Evolutionary conservation across 2,888 invertebrate species (phyloP), one percentile per base, ranked within the genome.

Genomic region (Oxystoma pomonae): DNA sequence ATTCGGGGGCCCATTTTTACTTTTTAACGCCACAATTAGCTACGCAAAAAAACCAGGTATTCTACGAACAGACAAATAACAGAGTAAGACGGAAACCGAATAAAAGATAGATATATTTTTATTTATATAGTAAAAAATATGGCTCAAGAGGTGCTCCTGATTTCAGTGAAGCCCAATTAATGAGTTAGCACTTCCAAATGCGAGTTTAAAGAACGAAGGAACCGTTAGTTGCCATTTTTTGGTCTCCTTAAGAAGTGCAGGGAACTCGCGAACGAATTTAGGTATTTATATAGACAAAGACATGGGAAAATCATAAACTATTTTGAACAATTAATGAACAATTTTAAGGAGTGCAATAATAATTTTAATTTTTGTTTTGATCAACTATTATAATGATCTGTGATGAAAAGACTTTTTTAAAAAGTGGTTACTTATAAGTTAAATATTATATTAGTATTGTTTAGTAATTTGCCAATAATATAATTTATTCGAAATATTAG

Each of bases 1-100:
- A 90, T 70, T 87, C 89, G 70, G 89, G 89, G 9, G 90, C 90
- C 0, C 91, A 90, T 78, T 90, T 90, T 73, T 91, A 90, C 76
- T 91, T 91, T 81, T 80, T 90, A 64, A 90, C 90, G 62, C 90
- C 91, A 1, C 90, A 89, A 72, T 83, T 86, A 19, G 83, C 77
- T 20, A 75, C 78, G 63, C 73, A 78, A 35, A 57, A 35, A 59
- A 57, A 21, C 12, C 35, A 35, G 35, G 35, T 35, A 12, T 35
- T 35, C 12, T 35, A 35, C 12, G 35, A 35, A 35, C 35, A 35
- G 12, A 35, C 35, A 35, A 35, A 35, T 35, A 35, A 35, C 35
- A 35, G 35, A 12, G 5, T 35, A 12, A 35, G 35, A 35, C 35
- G 35, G 12, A 35, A 35, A 35, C 35, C 35, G 3, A 12, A 35